Percentiles rank a stretch among this genome's conserved stretches.
phyloP scores from a whole-genome alignment of 1,140 invertebrate genomes.

The Bombus consobrinus region DNA sequence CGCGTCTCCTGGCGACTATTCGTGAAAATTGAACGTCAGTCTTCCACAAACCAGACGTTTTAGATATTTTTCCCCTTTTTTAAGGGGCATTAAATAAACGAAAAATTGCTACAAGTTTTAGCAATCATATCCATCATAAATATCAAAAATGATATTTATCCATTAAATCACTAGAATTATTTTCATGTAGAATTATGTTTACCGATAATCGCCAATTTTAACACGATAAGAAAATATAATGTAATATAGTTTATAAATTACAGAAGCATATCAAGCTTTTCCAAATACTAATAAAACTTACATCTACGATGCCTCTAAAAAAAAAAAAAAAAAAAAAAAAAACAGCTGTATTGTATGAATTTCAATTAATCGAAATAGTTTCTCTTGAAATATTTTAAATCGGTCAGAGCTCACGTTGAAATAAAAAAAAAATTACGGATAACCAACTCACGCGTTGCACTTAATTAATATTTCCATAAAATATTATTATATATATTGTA shows the following conservation, averaged over 20 bases:
- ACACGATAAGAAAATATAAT: background rate
- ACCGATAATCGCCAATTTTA: background rate
- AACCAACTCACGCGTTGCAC: background rate
- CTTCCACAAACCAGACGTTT: conserved; percentile 26
- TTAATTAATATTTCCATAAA: background rate
- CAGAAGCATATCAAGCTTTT: background rate
- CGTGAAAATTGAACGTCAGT: conserved; percentile 35
- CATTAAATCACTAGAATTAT: background rate
- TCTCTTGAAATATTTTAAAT: background rate
- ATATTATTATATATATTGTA: background rate
- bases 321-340: no score
- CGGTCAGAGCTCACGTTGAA: background rate
- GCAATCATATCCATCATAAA: background rate
- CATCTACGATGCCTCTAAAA: background rate
- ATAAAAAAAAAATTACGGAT: background rate
- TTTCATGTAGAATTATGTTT: background rate
- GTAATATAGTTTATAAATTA: no score
- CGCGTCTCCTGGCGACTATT: conserved; percentile 22
- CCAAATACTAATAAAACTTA: background rate
- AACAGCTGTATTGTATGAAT: background rate
- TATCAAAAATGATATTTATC: background rate
- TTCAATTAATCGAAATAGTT: background rate
- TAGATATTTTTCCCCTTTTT: background rate
- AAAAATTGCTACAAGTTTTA: background rate
- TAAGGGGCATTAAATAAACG: background rate